Evolutionary conservation across 2,797 vertebrate species (phyloP).

Genomic region (Gymnoscopelus braueri): DNA sequence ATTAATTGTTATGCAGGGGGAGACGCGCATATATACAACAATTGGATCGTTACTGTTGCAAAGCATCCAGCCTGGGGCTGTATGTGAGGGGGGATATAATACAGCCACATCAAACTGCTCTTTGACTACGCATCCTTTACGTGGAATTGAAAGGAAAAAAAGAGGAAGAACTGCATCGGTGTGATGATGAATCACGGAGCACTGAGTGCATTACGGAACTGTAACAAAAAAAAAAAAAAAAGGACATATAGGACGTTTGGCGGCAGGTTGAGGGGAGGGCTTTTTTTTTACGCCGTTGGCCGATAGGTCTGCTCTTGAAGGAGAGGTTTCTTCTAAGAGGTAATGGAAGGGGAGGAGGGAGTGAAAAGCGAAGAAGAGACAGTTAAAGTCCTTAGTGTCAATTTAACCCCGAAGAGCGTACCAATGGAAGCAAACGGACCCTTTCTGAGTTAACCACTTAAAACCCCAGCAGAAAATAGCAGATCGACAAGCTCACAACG

Average conservation of each 20-base stretch:
- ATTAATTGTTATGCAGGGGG: constrained; percentile 74
- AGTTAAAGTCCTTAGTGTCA: too few species aligned
- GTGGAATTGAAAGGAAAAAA: not conserved
- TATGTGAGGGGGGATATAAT: constrained; percentile 3
- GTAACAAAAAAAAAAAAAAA: constrained; percentile 18
- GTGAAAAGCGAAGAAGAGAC: constrained; percentile 1
- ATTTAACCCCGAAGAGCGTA: too few species aligned
- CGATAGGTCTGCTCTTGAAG: constrained; percentile 18
- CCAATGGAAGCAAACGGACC: too few species aligned
- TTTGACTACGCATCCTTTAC: constrained; percentile 40
- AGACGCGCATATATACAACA: constrained; percentile 55
- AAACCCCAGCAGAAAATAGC: not conserved
- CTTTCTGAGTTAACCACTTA: too few species aligned
- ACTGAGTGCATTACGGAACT: not conserved
- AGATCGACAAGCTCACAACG: not conserved
- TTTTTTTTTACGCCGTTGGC: constrained; percentile 7
- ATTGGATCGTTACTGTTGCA: constrained; percentile 58
- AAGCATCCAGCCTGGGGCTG: constrained; percentile 51
- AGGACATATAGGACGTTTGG: not conserved
- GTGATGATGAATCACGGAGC: not conserved
- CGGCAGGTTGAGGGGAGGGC: constrained; percentile 5
- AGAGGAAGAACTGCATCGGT: not conserved
- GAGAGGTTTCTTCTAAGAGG: not conserved
- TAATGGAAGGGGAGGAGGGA: not conserved
- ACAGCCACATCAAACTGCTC: constrained; percentile 48